A percentile compares a stretch with the other conserved stretches of the same genome.
phyloP scores from a whole-genome alignment of 2,113 vertebrate genomes.

The Syngnathoides biaculeatus region DNA sequence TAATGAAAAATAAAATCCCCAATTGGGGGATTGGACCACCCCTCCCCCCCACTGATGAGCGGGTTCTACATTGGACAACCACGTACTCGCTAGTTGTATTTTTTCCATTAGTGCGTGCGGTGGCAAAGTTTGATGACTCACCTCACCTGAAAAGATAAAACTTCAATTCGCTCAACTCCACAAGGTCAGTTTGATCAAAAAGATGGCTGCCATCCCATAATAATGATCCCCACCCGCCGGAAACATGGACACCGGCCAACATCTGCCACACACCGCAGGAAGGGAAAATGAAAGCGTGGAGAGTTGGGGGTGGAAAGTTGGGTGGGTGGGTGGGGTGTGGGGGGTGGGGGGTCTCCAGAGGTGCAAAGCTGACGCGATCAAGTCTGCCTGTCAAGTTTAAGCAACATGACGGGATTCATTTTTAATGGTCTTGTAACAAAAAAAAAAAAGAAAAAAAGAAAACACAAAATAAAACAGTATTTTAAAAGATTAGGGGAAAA shows the following conservation, averaged over 20 bases:
- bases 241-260: conserved; percentile 4
- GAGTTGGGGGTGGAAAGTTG: conserved; percentile 9
- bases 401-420: too few species aligned
- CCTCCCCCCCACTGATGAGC: too few species aligned
- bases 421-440: too few species aligned
- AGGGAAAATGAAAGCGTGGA: conserved; percentile 1
- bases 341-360: conserved; percentile 27
- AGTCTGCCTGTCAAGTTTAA: conserved; percentile 27
- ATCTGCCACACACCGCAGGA: not conserved
- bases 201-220: conserved; percentile 22
- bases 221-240: conserved; percentile 4
- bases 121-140: not conserved
- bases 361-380: conserved; percentile 29
- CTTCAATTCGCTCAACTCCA: not conserved
- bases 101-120: too few species aligned
- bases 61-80: not conserved
- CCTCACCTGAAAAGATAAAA: not conserved
- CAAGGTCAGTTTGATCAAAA: conserved; percentile 1
- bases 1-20: too few species aligned
- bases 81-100: not conserved
- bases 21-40: too few species aligned
- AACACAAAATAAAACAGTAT: too few species aligned
- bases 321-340: too few species aligned
- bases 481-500: too few species aligned
- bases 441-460: too few species aligned